Percentiles rank a stretch among this genome's conserved stretches.
Evolutionary conservation across 2,797 vertebrate species (phyloP).

Genomic region (Myotis findleyi): DNA sequence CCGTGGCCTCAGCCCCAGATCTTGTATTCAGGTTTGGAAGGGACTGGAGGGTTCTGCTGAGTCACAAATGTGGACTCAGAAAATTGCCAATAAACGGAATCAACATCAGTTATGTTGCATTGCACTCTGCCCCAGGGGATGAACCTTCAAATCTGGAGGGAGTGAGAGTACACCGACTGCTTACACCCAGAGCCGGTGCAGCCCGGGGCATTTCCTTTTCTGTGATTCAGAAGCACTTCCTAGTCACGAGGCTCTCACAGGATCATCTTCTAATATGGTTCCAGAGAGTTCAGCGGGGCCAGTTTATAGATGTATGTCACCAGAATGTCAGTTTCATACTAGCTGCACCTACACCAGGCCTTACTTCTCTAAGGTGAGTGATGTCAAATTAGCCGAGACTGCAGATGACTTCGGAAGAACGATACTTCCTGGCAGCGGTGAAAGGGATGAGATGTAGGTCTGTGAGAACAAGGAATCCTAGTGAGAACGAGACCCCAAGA

Average conservation of each 20-base stretch:
- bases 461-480: slow-evolving; percentile 7
- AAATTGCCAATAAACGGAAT: background rate
- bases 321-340: background rate
- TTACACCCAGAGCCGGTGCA: background rate
- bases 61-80: background rate
- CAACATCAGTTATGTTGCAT: background rate
- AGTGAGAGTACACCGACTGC: background rate
- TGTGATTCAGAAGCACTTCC: background rate
- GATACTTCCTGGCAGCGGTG: background rate
- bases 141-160: background rate
- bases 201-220: slow-evolving; percentile 7
- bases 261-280: slow-evolving; percentile 22
- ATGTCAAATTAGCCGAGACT: background rate
- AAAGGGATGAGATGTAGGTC: background rate
- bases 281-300: background rate
- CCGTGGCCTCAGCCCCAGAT: background rate
- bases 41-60: background rate
- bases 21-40: background rate
- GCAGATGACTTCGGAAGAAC: background rate
- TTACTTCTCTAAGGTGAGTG: background rate
- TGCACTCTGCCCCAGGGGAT: background rate
- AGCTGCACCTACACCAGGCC: background rate
- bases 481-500: background rate
- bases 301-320: background rate
- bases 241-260: background rate